These are phyloP conservation scores for Oscheius myriophilus DNA, from an alignment of 2,888 invertebrate species.

Conservation along the genomic window DNA sequence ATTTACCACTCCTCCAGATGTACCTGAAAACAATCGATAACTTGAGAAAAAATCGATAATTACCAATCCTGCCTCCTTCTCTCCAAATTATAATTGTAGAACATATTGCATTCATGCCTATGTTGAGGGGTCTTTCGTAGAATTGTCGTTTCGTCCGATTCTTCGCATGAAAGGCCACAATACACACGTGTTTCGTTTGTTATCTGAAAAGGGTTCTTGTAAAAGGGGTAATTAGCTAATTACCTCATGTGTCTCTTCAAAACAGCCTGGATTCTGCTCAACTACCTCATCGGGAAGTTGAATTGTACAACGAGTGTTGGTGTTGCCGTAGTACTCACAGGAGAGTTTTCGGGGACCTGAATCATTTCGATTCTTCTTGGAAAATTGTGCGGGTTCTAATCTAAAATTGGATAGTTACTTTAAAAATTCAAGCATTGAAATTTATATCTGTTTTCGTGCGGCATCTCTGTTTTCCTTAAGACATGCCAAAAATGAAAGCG, in stretches of 20 bases:
- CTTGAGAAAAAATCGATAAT: conserved; percentile 1
- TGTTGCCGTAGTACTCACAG: conserved; percentile 32
- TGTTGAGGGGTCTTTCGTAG: conserved; percentile 52
- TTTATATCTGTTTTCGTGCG: too few species aligned
- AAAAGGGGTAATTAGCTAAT: neutral
- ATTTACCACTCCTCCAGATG: conserved; percentile 60
- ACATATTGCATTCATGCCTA: conserved; percentile 53
- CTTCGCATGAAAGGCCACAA: conserved; percentile 62
- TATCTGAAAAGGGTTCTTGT: neutral
- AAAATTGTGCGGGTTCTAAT: neutral
- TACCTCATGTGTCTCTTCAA: conserved; percentile 55
- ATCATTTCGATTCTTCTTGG: neutral
- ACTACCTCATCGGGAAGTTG: conserved; percentile 51
- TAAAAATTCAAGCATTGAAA: too few species aligned
- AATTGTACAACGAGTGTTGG: conserved; percentile 53
- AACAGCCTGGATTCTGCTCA: conserved; percentile 66
- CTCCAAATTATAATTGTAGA: conserved; percentile 61
- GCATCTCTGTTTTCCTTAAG: too few species aligned
- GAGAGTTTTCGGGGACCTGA: conserved; percentile 11
- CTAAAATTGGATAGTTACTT: too few species aligned
- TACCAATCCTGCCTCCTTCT: conserved; percentile 61
- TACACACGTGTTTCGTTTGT: conserved; percentile 47
- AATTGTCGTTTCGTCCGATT: conserved; percentile 62
- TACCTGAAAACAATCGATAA: conserved; percentile 44
- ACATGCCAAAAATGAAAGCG: too few species aligned